Evolutionary conservation across 2,888 invertebrate species (phyloP), one percentile per base, ranked within the genome.

Genomic region (Congeria kusceri): DNA sequence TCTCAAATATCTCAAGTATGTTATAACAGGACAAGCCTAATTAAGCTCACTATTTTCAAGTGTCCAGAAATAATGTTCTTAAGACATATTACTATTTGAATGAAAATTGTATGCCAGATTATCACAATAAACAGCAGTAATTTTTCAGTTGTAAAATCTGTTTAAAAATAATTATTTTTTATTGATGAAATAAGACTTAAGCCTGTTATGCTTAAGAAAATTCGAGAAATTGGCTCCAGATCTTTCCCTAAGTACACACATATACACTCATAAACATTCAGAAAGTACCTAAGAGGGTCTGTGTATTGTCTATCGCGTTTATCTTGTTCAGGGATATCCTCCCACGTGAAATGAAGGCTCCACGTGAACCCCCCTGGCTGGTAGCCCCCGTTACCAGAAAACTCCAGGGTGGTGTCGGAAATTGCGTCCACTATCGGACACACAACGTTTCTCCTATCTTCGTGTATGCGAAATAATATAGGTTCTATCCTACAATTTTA

Each of bases 351-450:
- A 94, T 98, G 98, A 0, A 98, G 97, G 78, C 92, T 91, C 94
- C 94, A 94, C 44, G 92, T 91, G 86, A 94, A 94, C 9, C 92
- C 92, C 4, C 94, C 94, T 15, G 93, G 90, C 25, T 90, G 84
- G 62, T 88, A 86, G 27, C 91, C 89, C 7, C 89, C 88, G 29
- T 86, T 86, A 28, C 83, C 80, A 15, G 81, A 82, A 85, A 91
- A 92, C 63, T 85, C 79, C 59, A 98, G 95, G 65, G 95, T 96
- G 80, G 95, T 95, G 76, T 96, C 96, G 92, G 96, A 96, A 87
- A 99, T 97, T 68, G 97, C 96, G 94, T 99, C 99, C 85, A 99
- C 99, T 86, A 98, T 97, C 57, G 99, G 99, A 88, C 98, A 97
- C 63, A 98, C 94, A 15, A 98, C 97, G 27, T 97, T 96, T 47